Base-by-base conservation (phyloP, 1,140 invertebrate species). In the Araneus ventricosus region DNA sequence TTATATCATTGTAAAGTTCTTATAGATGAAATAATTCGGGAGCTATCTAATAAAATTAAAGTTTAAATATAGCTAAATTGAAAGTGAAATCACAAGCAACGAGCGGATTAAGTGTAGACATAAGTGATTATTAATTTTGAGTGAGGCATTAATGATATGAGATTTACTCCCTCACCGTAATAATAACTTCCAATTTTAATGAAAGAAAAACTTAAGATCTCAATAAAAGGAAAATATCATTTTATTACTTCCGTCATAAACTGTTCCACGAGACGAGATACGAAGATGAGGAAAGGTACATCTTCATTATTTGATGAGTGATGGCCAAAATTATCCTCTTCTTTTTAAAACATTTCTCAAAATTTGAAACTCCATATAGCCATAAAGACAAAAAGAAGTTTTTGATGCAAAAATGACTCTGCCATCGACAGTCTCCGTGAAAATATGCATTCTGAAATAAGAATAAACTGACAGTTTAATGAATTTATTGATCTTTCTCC, bases 311-410 rank as follows among this genome's bases (percentile, higher is more conserved):
- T 10, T 75, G 70, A 75, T 75, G 30, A 75, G 30, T 34, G 70
- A 75, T 75, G 70, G 70, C 14, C 27, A 37, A 75, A 75, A 75
- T 75, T 75, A 75, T 75, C 70, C 30, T 75, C 34, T 3, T 17
- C 8, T 75, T 75, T 63, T 52, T 14, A 34, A 75, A 75, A 37
- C 30, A 75, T 27, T 75, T 34, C 30, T 75, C 30, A 34, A 75
- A 75, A 75, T 84, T 45, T n/a, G 37, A n/a, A 84, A 39, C 80
- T 84, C 45, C 37, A 84, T 84, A 84, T 84, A 24, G 20, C 34
- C 70, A 37, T 75, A 34, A 37, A 75, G 30, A 75, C 34, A 75
- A 75, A 67, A n/a, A 34, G 37, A 75, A n/a, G n/a, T n/a, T n/a
- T 34, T 22, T 75, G 70, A 75, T 22, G 70, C n/a, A 75, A 37